Evolutionary conservation across 2,797 vertebrate species (phyloP), one percentile per base, ranked within the genome.

Genomic region (Florisuga fusca): DNA sequence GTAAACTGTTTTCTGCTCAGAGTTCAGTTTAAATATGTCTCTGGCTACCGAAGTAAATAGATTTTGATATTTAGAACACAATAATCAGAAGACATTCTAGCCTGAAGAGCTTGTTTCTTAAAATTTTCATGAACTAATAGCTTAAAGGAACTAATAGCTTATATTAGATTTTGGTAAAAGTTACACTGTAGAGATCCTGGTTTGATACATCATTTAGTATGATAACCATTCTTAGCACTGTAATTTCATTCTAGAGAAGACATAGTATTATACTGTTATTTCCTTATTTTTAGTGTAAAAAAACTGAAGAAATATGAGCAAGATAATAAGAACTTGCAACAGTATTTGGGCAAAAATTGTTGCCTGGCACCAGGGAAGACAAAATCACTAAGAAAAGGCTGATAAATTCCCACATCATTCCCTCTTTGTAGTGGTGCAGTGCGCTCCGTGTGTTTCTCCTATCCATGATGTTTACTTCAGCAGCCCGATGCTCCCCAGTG

Each of bases 401-500:
- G 87, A 79, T 81, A 75, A 74, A 90, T 93, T 87, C 68, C 79
- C 41, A 87, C 71, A 93, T 68, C 41, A 73, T 88, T 68, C 53
- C 62, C 33, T 91, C 33, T 71, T 74, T 29, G 11, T 63, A 92
- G 53, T 77, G 84, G 77, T 74, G 61, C 53, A 78, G 26, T 31
- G 23, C 46, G 11, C 57, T 78, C 54, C 46, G 29, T 82, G 62
- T 82, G 18, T 75, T 90, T 91, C 74, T 94, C 17, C 80, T 68
- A 68, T 62, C 55, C 68, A 31, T 48, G 77, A 59, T 87, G 66
- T 93, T 94, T 95, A 81, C 68, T 76, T 74, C 92, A 91, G 84
- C 78, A 85, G 55, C 71, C 57, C 0, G 1, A 58, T 85, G 71
- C 26, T 96, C 73, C 62, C 85, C 74, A 66, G 66, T 64, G 89